Percentiles rank a stretch among this genome's conserved stretches.
Evolutionary conservation across 2,888 invertebrate species (phyloP).

Genomic region (Macrophya alboannulata): DNA sequence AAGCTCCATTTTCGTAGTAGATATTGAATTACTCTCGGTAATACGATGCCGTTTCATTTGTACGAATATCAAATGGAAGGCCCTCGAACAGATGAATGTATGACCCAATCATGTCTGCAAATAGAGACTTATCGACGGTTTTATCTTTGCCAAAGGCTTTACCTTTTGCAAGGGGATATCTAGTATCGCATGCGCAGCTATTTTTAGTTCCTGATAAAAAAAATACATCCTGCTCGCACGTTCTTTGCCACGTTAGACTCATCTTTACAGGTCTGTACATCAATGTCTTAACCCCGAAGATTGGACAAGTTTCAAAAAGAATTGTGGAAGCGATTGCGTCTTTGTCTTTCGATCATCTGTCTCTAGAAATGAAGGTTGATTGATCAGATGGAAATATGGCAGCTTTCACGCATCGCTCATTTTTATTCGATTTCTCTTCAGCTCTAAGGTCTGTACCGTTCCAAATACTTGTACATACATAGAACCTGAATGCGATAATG

Average conservation of each 20-base stretch:
- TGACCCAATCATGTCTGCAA: slow-evolving; percentile 17
- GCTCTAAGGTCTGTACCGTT: background rate
- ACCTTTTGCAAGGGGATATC: background rate
- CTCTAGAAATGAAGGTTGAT: slow-evolving; percentile 6
- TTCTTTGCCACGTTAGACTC: slow-evolving; percentile 10
- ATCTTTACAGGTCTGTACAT: slow-evolving; percentile 7
- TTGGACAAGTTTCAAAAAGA: background rate
- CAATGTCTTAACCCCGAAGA: background rate
- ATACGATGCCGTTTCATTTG: background rate
- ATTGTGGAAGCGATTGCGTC: background rate
- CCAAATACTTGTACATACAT: background rate
- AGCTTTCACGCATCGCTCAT: slow-evolving; percentile 5
- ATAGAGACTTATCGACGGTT: slow-evolving; percentile 18
- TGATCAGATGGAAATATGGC: slow-evolving; percentile 8
- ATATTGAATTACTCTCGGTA: background rate
- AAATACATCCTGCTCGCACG: slow-evolving; percentile 33
- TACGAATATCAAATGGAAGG: background rate
- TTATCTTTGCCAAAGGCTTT: background rate
- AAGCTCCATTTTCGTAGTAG: background rate
- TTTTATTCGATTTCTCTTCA: slow-evolving; percentile 13
- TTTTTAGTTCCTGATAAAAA: slow-evolving; percentile 14
- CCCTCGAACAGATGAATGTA: background rate
- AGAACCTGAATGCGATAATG: background rate
- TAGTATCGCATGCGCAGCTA: slow-evolving; percentile 10
- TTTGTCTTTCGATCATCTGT: slow-evolving; percentile 12